A percentile compares a stretch with the other conserved stretches of the same genome.
phyloP scores from a whole-genome alignment of 2,888 invertebrate species.

The Adelphocoris suturalis region DNA sequence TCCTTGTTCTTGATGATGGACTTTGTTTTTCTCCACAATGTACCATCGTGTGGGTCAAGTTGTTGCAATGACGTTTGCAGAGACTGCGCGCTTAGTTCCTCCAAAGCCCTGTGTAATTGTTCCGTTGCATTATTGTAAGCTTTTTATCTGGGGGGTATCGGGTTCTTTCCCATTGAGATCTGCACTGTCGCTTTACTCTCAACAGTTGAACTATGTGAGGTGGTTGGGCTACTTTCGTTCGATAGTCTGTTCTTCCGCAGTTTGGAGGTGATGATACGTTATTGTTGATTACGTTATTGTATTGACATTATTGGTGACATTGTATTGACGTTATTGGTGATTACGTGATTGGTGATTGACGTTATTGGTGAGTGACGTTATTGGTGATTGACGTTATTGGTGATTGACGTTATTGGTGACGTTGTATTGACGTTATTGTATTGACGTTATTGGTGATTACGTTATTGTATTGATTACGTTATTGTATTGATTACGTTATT shows the following conservation, averaged over 20 bases:
- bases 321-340: too few relatives aligned
- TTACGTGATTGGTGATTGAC: too few relatives aligned
- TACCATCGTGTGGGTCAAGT: conserved; percentile 17
- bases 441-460: too few relatives aligned
- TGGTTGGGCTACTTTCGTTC: not conserved
- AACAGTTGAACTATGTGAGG: conserved; percentile 3
- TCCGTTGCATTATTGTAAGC: conserved; percentile 21
- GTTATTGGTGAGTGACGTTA: too few relatives aligned
- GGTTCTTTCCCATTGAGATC: not conserved
- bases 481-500: too few relatives aligned
- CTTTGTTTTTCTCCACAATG: too few relatives aligned
- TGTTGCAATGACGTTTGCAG: not conserved
- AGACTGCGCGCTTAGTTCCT: not conserved
- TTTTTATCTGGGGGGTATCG: not conserved
- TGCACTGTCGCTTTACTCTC: conserved; percentile 43
- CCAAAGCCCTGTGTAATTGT: conserved; percentile 1
- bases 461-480: too few relatives aligned
- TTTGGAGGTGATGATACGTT: not conserved
- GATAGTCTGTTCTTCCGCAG: not conserved
- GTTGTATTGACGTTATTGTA: too few relatives aligned
- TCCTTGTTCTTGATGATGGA: not conserved
- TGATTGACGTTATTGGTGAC: too few relatives aligned
- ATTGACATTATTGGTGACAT: too few relatives aligned
- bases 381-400: too few relatives aligned
- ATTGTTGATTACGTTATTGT: too few relatives aligned